Base-by-base conservation (phyloP, 2,113 vertebrate genomes). In the Lampris megalopsis region DNA sequence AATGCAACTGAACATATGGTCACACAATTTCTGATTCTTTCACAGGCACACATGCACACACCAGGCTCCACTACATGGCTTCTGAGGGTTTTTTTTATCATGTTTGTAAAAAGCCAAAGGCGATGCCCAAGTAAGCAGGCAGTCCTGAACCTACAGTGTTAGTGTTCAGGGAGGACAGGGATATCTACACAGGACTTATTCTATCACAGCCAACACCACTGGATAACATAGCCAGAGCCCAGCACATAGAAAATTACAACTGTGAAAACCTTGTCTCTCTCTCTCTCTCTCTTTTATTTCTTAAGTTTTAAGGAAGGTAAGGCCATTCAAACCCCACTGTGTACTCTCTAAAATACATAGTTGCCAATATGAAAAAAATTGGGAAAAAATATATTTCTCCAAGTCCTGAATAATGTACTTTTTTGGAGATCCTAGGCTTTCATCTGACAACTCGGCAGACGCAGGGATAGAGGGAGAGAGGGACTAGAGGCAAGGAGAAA, bases 201-300 rank as follows among this genome's bases (percentile, higher is more conserved):
- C 79, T 77, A 75, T 77, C 74, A 73, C 79, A 75, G 82, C 71
- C 75, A 77, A 83, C 83, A 73, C 75, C 83, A 65, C 62, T 87
- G 84, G 84, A 89, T 85, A 81, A 78, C 82, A 78, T 60, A 71
- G 76, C 82, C 75, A 24, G 38, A 56, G 67, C 77, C 80, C 78
- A 78, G 66, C 50, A 64, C 67, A 84, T 81, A 81, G 73, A 85
- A 65, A 69, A 80, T 90, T 62, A 80, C 74, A 47, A 24, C 73
- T 77, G 83, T 72, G 61, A 81, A 80, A 85, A 84, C 57, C 60
- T 61, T 62, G 65, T 56, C 35, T 73, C 79, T 79, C 71, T 60
- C 43, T 41, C 9, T 73, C 79, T n/a, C 67, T 65, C 61, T 77
- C 77, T 77, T 67, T 69, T 82, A 82, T 10, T 57, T 35, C 41